Evolutionary conservation across 2,113 vertebrate genomes (phyloP).

Genomic region (Neomonachus schauinslandi): DNA sequence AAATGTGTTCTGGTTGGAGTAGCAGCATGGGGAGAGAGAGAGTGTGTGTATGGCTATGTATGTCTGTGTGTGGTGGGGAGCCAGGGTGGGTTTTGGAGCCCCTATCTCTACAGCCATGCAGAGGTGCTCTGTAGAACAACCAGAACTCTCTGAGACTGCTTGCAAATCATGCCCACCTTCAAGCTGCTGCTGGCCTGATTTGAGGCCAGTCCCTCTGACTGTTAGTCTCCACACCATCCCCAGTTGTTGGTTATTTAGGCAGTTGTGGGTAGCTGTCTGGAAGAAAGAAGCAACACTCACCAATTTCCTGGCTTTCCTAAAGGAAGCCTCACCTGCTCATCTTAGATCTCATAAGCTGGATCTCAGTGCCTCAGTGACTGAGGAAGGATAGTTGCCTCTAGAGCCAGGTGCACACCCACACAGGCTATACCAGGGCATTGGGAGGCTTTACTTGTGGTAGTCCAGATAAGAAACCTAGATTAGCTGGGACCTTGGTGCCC

Average conservation of each 20-base stretch:
- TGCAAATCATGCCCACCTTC: not conserved
- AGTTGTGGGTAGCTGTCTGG: not conserved
- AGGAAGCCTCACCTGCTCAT: not conserved
- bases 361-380: not conserved
- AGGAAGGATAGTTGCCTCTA: not conserved
- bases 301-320: not conserved
- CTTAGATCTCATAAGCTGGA: not conserved
- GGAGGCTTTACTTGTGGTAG: not conserved
- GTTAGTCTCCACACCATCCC: not conserved
- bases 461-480: not conserved
- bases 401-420: not conserved
- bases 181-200: not conserved
- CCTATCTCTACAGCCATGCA: too few relatives aligned
- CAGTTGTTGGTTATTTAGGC: not conserved
- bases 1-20: too few relatives aligned
- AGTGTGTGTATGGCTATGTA: not conserved
- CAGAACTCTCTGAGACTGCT: not conserved
- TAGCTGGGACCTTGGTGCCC: not conserved
- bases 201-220: not conserved
- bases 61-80: not conserved
- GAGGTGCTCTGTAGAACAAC: not conserved
- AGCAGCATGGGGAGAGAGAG: not conserved
- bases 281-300: not conserved
- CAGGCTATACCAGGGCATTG: too few relatives aligned
- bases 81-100: accelerated